Evolutionary conservation across 2,888 invertebrate species (phyloP).

Genomic region (Limnephilus auricula): DNA sequence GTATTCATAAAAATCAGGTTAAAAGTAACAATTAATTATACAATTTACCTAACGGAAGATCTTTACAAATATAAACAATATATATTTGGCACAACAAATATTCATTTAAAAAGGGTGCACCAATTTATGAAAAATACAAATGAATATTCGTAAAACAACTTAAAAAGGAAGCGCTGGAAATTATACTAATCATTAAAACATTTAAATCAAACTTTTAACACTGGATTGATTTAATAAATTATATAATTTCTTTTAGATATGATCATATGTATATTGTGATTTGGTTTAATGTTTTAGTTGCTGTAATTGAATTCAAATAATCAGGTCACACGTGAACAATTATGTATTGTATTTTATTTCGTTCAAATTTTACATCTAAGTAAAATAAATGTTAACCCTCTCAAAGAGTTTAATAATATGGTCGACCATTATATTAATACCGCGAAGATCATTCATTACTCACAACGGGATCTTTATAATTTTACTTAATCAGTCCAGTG

Average conservation of each 20-base stretch:
- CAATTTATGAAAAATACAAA: constrained; percentile 21
- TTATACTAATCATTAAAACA: not conserved
- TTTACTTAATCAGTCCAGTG: constrained; percentile 34
- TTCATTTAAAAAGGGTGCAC: constrained; percentile 26
- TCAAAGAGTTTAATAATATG: no score
- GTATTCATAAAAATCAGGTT: not conserved
- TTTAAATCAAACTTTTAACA: not conserved
- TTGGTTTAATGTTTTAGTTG: no score
- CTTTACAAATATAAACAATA: constrained; percentile 14
- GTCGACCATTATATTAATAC: no score
- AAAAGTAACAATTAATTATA: constrained; percentile 4
- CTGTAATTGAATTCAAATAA: no score
- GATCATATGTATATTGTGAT: not conserved
- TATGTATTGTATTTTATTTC: not conserved
- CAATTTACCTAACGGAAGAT: constrained; percentile 28
- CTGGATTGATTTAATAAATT: constrained; percentile 3
- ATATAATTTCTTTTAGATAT: not conserved
- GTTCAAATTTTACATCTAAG: not conserved
- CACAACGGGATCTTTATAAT: not conserved
- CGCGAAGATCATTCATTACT: constrained; percentile 3
- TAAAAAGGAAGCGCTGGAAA: not conserved
- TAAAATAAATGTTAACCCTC: not conserved
- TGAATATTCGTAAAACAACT: constrained; percentile 16
- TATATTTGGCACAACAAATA: constrained; percentile 43
- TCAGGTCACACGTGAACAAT: not conserved